A percentile compares a stretch with the other conserved stretches of the same genome.
These are phyloP conservation scores for Trialeurodes vaporariorum DNA, from an alignment of 1,140 invertebrate genomes.

Conservation along the genomic window DNA sequence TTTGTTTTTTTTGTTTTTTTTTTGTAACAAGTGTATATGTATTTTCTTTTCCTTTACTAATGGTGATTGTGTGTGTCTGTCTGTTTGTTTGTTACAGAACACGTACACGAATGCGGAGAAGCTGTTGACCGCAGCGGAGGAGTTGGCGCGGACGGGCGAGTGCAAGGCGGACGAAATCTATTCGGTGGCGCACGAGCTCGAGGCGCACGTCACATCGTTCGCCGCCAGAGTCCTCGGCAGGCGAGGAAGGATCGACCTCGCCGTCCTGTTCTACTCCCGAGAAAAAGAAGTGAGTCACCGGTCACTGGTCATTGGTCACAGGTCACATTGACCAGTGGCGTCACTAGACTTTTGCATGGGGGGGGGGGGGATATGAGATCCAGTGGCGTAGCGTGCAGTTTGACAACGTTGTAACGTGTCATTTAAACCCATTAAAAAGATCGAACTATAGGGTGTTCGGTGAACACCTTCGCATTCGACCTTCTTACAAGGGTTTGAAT, in stretches of 20 bases:
- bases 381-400: too few relatives aligned
- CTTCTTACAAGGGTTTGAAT: too few relatives aligned
- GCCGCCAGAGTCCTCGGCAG: slow-evolving; percentile 87
- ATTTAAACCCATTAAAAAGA: too few relatives aligned
- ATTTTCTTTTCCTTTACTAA: neutral
- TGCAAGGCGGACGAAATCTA: slow-evolving; percentile 93
- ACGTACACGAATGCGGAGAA: slow-evolving; percentile 99
- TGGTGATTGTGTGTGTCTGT: neutral
- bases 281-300: slow-evolving; percentile 76
- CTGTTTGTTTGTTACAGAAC: slow-evolving; percentile 55
- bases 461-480: too few relatives aligned
- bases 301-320: too few relatives aligned
- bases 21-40: too few relatives aligned
- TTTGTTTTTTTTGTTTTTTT: neutral
- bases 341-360: too few relatives aligned
- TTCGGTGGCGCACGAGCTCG: slow-evolving; percentile 80
- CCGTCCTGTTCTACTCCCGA: slow-evolving; percentile 90
- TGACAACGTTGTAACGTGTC: too few relatives aligned
- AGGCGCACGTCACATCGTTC: slow-evolving; percentile 84
- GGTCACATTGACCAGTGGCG: too few relatives aligned
- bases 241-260: slow-evolving; percentile 78
- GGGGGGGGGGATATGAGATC: too few relatives aligned
- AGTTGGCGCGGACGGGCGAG: slow-evolving; percentile 89
- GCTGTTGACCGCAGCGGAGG: slow-evolving; percentile 85
- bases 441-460: too few relatives aligned